A percentile compares a stretch with the other conserved stretches of the same genome.
phyloP scores from a whole-genome alignment of 2,797 vertebrate genomes.

The Sebastiscus albofasciatus region DNA sequence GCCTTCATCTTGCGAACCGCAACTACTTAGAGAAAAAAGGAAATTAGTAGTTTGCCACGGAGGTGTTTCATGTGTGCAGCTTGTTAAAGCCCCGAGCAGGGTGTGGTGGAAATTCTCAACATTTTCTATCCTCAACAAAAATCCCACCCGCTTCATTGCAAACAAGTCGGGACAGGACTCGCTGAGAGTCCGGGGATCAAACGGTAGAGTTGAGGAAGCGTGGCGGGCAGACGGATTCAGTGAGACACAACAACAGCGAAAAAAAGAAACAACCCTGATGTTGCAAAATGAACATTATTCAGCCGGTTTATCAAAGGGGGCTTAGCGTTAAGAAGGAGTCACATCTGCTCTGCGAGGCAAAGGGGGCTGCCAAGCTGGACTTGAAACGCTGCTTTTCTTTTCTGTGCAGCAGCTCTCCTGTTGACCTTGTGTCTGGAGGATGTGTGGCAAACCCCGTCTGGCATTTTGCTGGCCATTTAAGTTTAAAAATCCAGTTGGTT shows the following conservation, averaged over 20 bases:
- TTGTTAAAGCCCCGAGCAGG: constrained; percentile 47
- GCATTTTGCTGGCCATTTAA: constrained; percentile 78
- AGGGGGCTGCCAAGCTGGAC: constrained; percentile 23
- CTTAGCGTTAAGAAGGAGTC: constrained; percentile 42
- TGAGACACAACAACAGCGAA: constrained; percentile 28
- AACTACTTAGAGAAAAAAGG: constrained; percentile 38
- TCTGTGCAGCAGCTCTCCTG: constrained; percentile 35
- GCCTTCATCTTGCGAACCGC: constrained; percentile 44
- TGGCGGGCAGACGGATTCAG: background rate
- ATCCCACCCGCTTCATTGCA: constrained; percentile 15
- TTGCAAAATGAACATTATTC: constrained; percentile 50
- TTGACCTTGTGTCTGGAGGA: constrained; percentile 70
- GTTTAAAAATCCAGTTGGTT: constrained; percentile 75
- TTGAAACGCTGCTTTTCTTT: constrained; percentile 16
- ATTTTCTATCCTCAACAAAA: constrained; percentile 66
- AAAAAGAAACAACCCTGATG: background rate
- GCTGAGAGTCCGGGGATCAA: constrained; percentile 40
- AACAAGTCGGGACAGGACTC: constrained; percentile 71
- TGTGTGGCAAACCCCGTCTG: constrained; percentile 65
- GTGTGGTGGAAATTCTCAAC: constrained; percentile 72
- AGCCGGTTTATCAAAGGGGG: constrained; percentile 40
- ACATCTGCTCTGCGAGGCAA: constrained; percentile 53
- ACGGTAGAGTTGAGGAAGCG: constrained; percentile 30
- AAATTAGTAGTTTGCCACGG: constrained; percentile 67
- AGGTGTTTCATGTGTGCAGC: constrained; percentile 57